Base-by-base conservation (phyloP, 1,140 invertebrate species). In the Bathynomus jamesi region DNA sequence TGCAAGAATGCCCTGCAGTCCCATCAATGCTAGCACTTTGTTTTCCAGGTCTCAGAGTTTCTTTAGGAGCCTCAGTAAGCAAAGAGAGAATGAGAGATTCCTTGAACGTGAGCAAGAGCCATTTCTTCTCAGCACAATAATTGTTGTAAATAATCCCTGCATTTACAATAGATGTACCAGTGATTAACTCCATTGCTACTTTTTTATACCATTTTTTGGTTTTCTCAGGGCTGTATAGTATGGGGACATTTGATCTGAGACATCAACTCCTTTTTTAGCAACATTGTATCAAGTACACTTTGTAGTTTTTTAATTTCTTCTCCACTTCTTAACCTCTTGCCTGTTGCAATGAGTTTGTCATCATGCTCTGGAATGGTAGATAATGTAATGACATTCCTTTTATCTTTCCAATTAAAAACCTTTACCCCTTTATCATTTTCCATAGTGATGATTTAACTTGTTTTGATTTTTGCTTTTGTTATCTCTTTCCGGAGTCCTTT, bases 401-500 rank as follows among this genome's bases (percentile, higher is more conserved):
- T 28, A 65, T 65, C 61, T 65, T 65, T 65, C 64, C 64, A 65
- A 32, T 65, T 65, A 28, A 65, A 65, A 5, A 65, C 64, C 40
- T 65, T 65, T 65, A 65, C 40, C 28, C 11, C 29, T 28, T 32
- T 5, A n/a, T n/a, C n/a, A n/a, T n/a, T n/a, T n/a, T n/a, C n/a
- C n/a, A n/a, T n/a, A n/a, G n/a, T n/a, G n/a, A 32, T 32, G 40
- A 65, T 65, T 65, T 65, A 28, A n/a, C 64, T 32, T 5, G 30
- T 29, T 13, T 28, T 65, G 3, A 65, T 17, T 65, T 65, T 65
- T 29, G n/a, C 11, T 32, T 13, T 28, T 31, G 40, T 65, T 21
- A 65, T 32, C 40, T 32, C 21, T 7, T 28, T 65, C 64, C 29
- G 27, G 40, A 65, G 64, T 31, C 21, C 29, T 65, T 65, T 65